A percentile compares a stretch with the other conserved stretches of the same genome.
Evolutionary conservation across 2,113 vertebrate genomes (phyloP).

Genomic region (Isurus oxyrinchus): DNA sequence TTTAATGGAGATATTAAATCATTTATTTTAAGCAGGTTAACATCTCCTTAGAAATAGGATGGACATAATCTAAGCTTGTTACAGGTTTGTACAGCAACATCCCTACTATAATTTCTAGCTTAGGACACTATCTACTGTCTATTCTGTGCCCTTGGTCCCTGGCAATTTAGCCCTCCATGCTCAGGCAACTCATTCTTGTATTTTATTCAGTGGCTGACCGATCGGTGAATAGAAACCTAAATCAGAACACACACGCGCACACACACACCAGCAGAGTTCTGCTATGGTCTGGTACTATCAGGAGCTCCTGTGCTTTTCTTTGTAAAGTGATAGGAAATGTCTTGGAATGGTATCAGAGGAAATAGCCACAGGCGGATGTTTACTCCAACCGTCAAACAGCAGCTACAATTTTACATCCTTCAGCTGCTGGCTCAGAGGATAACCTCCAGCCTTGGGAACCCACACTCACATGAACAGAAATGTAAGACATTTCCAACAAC

Average conservation of each 20-base stretch:
- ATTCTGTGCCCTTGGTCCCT: background rate
- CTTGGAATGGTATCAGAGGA: constrained; percentile 42
- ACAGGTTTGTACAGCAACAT: background rate
- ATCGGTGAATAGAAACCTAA: background rate
- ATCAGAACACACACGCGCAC: background rate
- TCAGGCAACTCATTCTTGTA: background rate
- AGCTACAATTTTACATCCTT: constrained; percentile 34
- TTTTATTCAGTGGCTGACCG: background rate
- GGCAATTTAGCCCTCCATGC: background rate
- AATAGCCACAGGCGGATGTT: constrained; percentile 55
- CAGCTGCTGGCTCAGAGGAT: constrained; percentile 47
- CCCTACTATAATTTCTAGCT: background rate
- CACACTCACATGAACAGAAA: background rate
- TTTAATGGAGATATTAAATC: background rate
- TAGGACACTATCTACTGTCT: background rate
- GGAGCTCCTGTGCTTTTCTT: constrained; percentile 31
- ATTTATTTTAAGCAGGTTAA: background rate
- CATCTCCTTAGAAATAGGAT: background rate
- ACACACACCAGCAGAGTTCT: background rate
- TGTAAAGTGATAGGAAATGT: constrained; percentile 23
- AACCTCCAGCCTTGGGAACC: constrained; percentile 34
- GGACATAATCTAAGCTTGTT: background rate
- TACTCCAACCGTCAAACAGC: constrained; percentile 46
- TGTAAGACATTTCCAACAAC: background rate
- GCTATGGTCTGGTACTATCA: constrained; percentile 14